Conservation (phyloP, 2,888 invertebrate genomes). For the Latrodectus hesperus region DNA sequence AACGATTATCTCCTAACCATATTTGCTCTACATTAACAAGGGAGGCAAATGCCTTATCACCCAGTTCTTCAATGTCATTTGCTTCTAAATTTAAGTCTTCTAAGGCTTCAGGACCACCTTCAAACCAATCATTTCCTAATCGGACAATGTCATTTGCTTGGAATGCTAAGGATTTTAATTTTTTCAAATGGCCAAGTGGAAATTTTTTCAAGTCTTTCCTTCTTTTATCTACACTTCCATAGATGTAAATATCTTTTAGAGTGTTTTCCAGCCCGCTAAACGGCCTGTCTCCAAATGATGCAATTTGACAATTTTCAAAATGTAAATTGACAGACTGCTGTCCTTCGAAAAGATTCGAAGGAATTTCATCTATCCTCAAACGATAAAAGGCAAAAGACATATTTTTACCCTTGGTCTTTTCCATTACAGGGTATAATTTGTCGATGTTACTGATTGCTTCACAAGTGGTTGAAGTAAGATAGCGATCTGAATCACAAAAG, state of each 20-base stretch:
- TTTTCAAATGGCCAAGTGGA: slow-evolving; percentile 49
- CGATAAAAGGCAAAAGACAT: slow-evolving; percentile 45
- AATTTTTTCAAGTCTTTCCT: slow-evolving; percentile 46
- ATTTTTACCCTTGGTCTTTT: slow-evolving; percentile 38
- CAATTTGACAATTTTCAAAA: slow-evolving; percentile 56
- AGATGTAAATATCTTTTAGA: slow-evolving; percentile 34
- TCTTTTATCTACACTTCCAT: slow-evolving; percentile 56
- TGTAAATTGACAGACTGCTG: slow-evolving; percentile 35
- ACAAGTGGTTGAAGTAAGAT: slow-evolving; percentile 32
- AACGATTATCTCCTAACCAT: slow-evolving; percentile 55
- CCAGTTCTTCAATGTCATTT: slow-evolving; percentile 62
- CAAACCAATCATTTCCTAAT: slow-evolving; percentile 59
- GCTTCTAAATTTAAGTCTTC: slow-evolving; percentile 40
- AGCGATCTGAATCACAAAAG: slow-evolving; percentile 26
- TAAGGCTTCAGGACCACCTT: slow-evolving; percentile 32
- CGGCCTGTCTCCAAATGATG: slow-evolving; percentile 48
- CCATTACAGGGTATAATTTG: slow-evolving; percentile 1
- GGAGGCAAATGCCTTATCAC: slow-evolving; percentile 54
- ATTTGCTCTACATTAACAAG: slow-evolving; percentile 42
- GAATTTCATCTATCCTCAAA: slow-evolving; percentile 36
- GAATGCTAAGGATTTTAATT: slow-evolving; percentile 25
- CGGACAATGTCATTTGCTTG: slow-evolving; percentile 50
- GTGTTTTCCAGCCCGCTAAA: slow-evolving; percentile 48
- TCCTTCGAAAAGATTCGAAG: slow-evolving; percentile 53
- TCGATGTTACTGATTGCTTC: slow-evolving; percentile 22